Percentiles rank a stretch among this genome's conserved stretches.
These are phyloP conservation scores for Tubiluchus corallicola DNA, from an alignment of 2,888 invertebrate genomes.

Conservation along the genomic window DNA sequence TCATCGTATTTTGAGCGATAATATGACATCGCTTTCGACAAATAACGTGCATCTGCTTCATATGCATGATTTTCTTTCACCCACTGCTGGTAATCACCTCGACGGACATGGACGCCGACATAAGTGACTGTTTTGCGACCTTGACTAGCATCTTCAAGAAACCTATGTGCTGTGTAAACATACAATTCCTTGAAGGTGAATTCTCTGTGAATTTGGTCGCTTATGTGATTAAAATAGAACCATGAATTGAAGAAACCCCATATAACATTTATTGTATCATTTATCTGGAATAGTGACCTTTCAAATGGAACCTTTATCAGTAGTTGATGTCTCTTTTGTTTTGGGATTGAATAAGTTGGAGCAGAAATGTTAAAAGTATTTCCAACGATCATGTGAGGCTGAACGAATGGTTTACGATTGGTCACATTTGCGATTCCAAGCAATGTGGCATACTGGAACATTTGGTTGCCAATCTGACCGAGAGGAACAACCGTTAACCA, in stretches of 20 bases:
- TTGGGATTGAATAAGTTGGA: not conserved
- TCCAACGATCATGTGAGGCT: not conserved
- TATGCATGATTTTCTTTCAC: not conserved
- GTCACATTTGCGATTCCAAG: not conserved
- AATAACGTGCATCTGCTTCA: not conserved
- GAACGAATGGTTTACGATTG: not conserved
- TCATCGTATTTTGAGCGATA: not conserved
- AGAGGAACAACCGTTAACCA: too few species aligned
- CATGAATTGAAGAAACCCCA: not conserved
- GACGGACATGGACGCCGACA: not conserved
- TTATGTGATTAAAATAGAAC: not conserved
- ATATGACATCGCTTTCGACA: not conserved
- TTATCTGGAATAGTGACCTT: not conserved
- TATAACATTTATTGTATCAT: not conserved
- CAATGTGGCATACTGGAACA: not conserved
- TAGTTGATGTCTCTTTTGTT: too few species aligned
- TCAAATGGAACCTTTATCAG: too few species aligned
- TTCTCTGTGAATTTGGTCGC: not conserved
- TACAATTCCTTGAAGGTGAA: too few species aligned
- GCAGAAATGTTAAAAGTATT: not conserved
- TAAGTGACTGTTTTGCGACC: not conserved
- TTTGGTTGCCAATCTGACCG: not conserved
- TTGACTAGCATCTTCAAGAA: too few species aligned
- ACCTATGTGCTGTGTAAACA: too few species aligned
- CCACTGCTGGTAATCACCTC: not conserved